Conservation (phyloP, 2,113 vertebrate genomes). For the Gulo gulo region DNA sequence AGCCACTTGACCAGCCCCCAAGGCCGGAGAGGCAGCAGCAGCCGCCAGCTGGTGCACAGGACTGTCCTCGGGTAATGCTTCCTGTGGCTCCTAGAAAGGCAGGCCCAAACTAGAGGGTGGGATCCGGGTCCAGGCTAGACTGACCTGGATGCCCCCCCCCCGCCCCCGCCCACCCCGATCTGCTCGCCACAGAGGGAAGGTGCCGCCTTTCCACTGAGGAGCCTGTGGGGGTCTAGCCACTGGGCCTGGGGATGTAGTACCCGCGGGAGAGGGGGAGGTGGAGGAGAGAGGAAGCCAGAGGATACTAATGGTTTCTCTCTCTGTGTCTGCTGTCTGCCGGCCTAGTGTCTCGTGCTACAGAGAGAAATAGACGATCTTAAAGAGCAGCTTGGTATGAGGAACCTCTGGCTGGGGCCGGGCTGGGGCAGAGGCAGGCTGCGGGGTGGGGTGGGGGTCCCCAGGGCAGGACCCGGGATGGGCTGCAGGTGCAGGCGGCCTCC, state of each 20-base stretch:
- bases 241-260: background rate
- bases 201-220: background rate
- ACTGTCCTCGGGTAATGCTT: constrained; percentile 21
- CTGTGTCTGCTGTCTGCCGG: background rate
- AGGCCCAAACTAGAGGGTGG: background rate
- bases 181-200: fast-evolving
- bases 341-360: constrained; percentile 9
- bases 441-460: background rate
- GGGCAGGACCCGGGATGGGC: background rate
- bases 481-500: background rate
- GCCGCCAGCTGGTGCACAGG: background rate
- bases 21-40: background rate
- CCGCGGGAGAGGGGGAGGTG: background rate
- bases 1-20: fast-evolving
- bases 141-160: background rate
- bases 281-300: background rate
- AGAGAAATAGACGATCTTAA: constrained; percentile 4
- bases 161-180: fast-evolving
- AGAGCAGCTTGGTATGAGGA: background rate
- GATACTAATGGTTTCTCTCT: background rate
- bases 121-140: background rate
- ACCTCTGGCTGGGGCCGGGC: background rate
- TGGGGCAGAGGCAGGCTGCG: background rate
- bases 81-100: background rate
- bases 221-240: background rate